Evolutionary conservation across 2,797 vertebrate genomes (phyloP), one percentile per base, ranked within the genome.

Genomic region (Gymnoscopelus microlampas): DNA sequence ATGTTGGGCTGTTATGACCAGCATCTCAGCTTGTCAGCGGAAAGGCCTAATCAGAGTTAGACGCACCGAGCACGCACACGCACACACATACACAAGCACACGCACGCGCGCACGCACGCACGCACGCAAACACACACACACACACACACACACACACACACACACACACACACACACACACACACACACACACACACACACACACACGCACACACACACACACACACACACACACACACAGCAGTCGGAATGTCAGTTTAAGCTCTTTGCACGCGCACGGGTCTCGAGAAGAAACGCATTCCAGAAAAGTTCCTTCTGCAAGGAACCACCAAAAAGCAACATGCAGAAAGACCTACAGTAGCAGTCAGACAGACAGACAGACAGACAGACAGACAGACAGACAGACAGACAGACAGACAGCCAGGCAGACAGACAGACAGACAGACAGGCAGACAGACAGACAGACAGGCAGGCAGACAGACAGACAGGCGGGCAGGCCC

Each of bases 401-500:
- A 3, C 26, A 29, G 26, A 3, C 26, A 29, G 26, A 3, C 26
- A 29, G 26, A 3, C 26, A 29, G 26, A 29, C 26, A 29, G 26
- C 1, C 26, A 29, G 26, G 2, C 26, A 29, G 26, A 29, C 26
- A 29, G 26, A 29, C 26, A 29, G 26, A 29, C 26, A 29, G 26
- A 29, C 26, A 29, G 26, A 29, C 26, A 29, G 26, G 2, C 26
- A 29, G 26, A 29, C 26, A 29, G 26, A 29, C 26, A 29, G 26
- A 29, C 26, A 29, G 26, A 4, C 26, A 29, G 3, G 0, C 26
- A 4, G 26, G 53, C 70, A 48, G 35, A 56, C 71, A 79, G 68
- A 56, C 66, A 74, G 66, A 58, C 73, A 70, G 60, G 12, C 24
- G 76, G 74, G 70, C 76, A 67, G 78, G 56, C 1, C 64, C 72